Evolutionary conservation across 2,888 invertebrate species (phyloP).

Genomic region (Oxystoma pomonae): DNA sequence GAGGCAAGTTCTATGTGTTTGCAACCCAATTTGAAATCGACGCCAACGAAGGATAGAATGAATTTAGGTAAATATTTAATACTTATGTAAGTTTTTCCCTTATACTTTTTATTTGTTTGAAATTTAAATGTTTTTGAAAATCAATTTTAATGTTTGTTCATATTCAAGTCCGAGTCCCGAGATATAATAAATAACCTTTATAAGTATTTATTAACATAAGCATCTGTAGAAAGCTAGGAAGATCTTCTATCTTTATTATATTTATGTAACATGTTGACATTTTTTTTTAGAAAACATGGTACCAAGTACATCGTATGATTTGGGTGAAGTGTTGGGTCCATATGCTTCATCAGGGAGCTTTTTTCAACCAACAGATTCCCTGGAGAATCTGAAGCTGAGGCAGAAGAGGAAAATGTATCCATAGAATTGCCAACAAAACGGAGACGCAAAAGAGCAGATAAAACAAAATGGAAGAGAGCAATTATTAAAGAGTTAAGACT

Average conservation of each 20-base stretch:
- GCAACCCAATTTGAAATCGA: not conserved
- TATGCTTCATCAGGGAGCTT: not conserved
- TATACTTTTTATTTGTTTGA: not conserved
- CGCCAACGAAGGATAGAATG: not conserved
- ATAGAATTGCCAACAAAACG: not conserved
- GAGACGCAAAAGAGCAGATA: conserved; percentile 4
- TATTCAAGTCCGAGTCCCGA: too few species aligned
- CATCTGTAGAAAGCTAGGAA: too few species aligned
- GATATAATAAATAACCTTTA: too few species aligned
- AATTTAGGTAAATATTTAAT: not conserved
- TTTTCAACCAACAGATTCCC: not conserved
- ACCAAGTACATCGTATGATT: not conserved
- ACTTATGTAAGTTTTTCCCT: not conserved
- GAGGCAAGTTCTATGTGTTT: not conserved
- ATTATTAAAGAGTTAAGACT: conserved; percentile 8
- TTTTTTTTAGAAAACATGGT: not conserved
- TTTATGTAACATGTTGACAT: not conserved
- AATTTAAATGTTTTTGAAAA: not conserved
- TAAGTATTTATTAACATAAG: too few species aligned
- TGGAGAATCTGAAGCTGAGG: not conserved
- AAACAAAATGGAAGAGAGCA: conserved; percentile 5
- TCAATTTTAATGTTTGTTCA: too few species aligned
- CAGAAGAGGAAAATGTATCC: not conserved
- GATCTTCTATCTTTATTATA: too few species aligned
- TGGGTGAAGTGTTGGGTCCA: not conserved